Percentiles rank a stretch among this genome's conserved stretches.
Conservation (phyloP, 2,797 vertebrate genomes). For the Notamacropus eugenii region DNA sequence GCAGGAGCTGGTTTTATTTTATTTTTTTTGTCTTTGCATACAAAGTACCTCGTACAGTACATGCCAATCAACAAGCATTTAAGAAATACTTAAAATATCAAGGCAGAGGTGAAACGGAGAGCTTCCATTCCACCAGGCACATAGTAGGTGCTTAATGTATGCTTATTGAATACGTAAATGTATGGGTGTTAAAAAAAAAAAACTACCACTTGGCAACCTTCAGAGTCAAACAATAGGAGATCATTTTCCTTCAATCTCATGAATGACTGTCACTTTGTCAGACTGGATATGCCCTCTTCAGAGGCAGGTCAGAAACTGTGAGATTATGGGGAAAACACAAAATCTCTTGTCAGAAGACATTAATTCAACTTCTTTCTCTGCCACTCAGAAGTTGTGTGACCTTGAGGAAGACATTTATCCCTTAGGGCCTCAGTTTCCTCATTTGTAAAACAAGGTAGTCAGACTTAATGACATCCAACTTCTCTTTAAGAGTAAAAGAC, state of each 20-base stretch:
- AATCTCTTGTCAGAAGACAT: neutral
- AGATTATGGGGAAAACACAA: neutral
- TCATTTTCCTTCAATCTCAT: neutral
- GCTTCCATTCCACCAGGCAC: neutral
- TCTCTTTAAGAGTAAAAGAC: no score
- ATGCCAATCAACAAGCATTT: neutral
- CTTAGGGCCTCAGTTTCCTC: no score
- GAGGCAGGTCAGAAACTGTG: neutral
- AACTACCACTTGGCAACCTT: neutral
- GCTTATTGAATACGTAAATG: neutral
- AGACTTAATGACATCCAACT: no score
- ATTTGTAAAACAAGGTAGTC: no score
- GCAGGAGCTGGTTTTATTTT: neutral
- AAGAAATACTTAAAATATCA: neutral
- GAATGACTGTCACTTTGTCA: neutral
- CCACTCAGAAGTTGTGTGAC: no score
- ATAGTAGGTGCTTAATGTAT: neutral
- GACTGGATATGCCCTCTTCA: neutral
- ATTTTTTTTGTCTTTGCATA: neutral
- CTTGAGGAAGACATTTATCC: no score
- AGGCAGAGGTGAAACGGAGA: neutral
- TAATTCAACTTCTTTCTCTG: no score
- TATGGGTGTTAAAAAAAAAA: neutral
- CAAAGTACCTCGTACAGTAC: neutral
- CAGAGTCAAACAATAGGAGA: neutral